Evolutionary conservation across 2,113 vertebrate species (phyloP), one percentile per base, ranked within the genome.

Genomic region (Sylvietta virens): DNA sequence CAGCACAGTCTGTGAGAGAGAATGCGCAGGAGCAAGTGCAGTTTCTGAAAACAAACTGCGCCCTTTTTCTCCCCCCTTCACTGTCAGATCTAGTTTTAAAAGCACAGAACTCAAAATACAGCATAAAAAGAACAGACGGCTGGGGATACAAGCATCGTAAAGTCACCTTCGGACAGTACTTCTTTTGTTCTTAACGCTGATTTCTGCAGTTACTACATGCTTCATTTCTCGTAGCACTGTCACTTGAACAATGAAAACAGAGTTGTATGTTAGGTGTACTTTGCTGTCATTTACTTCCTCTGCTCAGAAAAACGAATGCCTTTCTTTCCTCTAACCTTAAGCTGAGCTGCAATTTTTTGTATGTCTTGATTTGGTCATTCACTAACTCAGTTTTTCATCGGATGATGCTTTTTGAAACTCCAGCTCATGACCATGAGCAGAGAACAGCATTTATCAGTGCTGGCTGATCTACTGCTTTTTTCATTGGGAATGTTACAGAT

Each of bases 331-430:
- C 18, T 57, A 22, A 53, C 1, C 7, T 50, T 33, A n/a, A n/a
- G n/a, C 12, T 31, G 44, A 84, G 42, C 1, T 1, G 1, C 4
- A 50, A 0, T 42, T 47, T 31, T 42, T 76, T 40, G 16, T 31
- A 4, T n/a, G 15, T n/a, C 42, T 61, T 47, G 8, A 47, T 69
- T 21, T 39, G 21, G 10, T 71, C 28, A 14, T 57, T 53, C 17
- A 35, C 11, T 44, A 44, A 58, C 20, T 54, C 11, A 20, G 1
- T 35, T 70, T 84, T 61, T 57, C 15, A 27, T 56, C 15, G 17
- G 35, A 70, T 33, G 24, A 50, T 45, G n/a, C 27, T 60, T 45
- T 64, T 56, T 66, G 40, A 71, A 76, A 47, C 5, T 71, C 8
- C 16, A 51, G 16, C 9, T 70, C 15, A 28, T 45, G 31, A 64